Evolutionary conservation across 2,888 invertebrate genomes (phyloP), one percentile per base, ranked within the genome.

Genomic region (Oscheius sp.): DNA sequence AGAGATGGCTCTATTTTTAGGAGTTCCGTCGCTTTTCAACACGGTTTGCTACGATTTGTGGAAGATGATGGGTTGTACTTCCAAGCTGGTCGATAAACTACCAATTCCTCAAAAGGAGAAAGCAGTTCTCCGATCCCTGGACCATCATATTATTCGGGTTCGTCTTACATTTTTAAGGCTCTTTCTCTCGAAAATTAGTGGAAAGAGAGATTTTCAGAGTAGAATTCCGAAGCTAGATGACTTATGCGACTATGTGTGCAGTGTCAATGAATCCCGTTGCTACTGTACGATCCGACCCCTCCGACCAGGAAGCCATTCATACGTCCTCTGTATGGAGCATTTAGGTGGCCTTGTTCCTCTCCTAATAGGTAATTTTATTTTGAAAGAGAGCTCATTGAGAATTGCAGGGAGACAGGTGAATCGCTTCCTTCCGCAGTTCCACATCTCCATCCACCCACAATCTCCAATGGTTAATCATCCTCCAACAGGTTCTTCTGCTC

Each of bases 371-470:
- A 31, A 25, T 17, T 12, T 31, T 45, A 6, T n/a, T 25, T 37
- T 57, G 8, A 27, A 6, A 57, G 33, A 57, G n/a, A 20, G 25
- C 15, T 10, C 27, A 29, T 4, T 53, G n/a, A n/a, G n/a, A 8
- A 23, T 33, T 58, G 34, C 34, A 72, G 74, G 79, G n/a, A 73
- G 82, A 12, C 89, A 96, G 72, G 95, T 94, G 71, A 96, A 96
- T 88, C 96, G 96, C 89, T 93, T 98, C 77, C 90, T 96, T 66
- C 97, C 97, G 0, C 97, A 97, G 88, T 98, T 98, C 88, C 94
- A 97, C 69, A 96, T 98, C 17, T 75, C 80, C 15, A 57, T 86
- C 27, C 78, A 80, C 31, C 79, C 82, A 4, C 69, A 72, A 33
- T 29, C 63, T 27, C 37, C 70, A 12, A n/a, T 25, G 12, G 37